These are phyloP conservation scores for Heteromyza rotundicornis DNA, from an alignment of 2,888 invertebrate species.

Conservation along the genomic window DNA sequence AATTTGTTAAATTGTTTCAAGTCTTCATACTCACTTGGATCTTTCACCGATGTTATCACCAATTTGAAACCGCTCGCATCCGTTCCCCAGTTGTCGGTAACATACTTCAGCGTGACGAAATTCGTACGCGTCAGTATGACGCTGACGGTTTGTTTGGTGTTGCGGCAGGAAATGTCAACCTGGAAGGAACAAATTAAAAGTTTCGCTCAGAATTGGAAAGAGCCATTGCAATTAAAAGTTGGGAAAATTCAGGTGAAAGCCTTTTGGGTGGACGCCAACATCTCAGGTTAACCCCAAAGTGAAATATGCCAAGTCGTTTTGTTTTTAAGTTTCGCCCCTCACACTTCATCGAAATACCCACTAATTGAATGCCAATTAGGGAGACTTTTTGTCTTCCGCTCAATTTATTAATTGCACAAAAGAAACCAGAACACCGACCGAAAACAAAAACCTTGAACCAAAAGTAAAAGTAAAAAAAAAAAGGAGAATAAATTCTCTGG, in stretches of 20 bases:
- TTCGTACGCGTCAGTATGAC: conserved; percentile 90
- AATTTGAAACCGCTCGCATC: conserved; percentile 91
- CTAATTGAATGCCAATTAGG: too few species aligned
- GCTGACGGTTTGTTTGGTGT: conserved; percentile 87
- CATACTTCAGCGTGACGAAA: conserved; percentile 92
- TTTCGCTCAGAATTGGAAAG: background rate
- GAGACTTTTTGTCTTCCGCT: too few species aligned
- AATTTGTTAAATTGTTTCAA: background rate
- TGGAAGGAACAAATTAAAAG: conserved; percentile 65
- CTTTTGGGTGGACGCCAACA: too few species aligned
- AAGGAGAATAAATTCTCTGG: background rate
- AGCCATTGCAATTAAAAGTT: too few species aligned
- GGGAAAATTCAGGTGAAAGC: too few species aligned
- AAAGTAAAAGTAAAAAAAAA: background rate
- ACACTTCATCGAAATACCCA: too few species aligned
- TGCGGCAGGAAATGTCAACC: conserved; percentile 90
- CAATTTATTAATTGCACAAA: too few species aligned
- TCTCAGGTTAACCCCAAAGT: too few species aligned
- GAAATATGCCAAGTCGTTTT: too few species aligned
- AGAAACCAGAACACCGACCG: background rate
- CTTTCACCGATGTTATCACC: conserved; percentile 92
- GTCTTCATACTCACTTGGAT: conserved; percentile 78
- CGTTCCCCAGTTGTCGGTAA: conserved; percentile 92
- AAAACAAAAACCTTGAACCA: background rate
- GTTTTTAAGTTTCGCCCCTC: too few species aligned